Percentiles rank a stretch among this genome's conserved stretches.
Conservation (phyloP, 2,888 invertebrate species). For the Chalcis sispes region DNA sequence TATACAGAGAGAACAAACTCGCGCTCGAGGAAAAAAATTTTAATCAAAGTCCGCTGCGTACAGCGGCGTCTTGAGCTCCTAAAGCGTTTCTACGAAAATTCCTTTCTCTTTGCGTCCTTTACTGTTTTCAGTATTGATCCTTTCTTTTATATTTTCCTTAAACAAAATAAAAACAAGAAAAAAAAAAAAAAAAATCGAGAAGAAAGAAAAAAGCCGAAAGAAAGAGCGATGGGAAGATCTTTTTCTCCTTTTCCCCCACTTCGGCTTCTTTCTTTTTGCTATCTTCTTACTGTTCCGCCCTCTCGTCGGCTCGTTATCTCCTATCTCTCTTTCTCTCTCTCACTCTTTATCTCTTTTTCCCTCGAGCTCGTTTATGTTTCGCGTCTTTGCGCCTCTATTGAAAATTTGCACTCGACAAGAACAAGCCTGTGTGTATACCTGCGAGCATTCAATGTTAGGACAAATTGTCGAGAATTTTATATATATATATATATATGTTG, state of each 20-base stretch:
- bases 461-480: too few relatives aligned
- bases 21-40: conserved; percentile 5
- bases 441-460: too few relatives aligned
- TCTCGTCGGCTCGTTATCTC: conserved; percentile 37
- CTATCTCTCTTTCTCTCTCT: neutral
- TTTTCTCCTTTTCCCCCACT: conserved; percentile 36
- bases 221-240: neutral
- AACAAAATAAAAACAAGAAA: neutral
- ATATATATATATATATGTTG: too few relatives aligned
- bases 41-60: conserved; percentile 37
- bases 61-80: neutral
- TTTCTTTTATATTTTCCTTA: conserved; percentile 19
- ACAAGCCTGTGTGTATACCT: neutral
- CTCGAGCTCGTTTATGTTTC: conserved; percentile 34
- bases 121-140: conserved; percentile 43
- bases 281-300: conserved; percentile 26
- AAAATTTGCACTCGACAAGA: conserved; percentile 18
- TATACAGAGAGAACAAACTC: neutral
- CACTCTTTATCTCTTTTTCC: neutral
- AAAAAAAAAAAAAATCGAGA: neutral
- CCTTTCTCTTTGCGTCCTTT: neutral
- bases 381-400: conserved; percentile 38
- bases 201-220: neutral
- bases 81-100: conserved; percentile 11
- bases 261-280: conserved; percentile 14